Evolutionary conservation across 2,888 invertebrate species (phyloP).

Genomic region (Phrixothrix hirtus): DNA sequence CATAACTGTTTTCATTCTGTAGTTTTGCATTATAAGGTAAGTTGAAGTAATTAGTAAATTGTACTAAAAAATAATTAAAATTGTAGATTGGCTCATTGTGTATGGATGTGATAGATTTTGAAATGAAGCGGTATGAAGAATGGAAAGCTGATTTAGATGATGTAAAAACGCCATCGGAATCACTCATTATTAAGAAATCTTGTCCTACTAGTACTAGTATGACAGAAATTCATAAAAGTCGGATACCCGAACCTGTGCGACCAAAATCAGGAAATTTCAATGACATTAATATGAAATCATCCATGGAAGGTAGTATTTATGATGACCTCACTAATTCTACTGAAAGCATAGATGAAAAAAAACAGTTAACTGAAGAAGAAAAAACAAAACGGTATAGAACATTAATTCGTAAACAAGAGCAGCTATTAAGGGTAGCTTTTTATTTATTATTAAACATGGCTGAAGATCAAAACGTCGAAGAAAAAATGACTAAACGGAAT

Average conservation of each 20-base stretch:
- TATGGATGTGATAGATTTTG: conserved; percentile 95
- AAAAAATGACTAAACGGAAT: conserved; percentile 95
- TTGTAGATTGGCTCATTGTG: conserved; percentile 89
- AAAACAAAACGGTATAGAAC: conserved; percentile 76
- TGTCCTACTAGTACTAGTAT: conserved; percentile 56
- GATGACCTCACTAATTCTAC: conserved; percentile 58
- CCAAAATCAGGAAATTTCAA: conserved; percentile 74
- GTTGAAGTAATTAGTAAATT: no score
- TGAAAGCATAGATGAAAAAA: conserved; percentile 53
- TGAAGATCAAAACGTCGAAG: conserved; percentile 92
- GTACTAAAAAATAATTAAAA: no score
- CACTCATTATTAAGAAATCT: conserved; percentile 52
- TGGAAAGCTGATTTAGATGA: conserved; percentile 80
- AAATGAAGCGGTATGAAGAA: conserved; percentile 89
- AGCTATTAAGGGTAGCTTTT: conserved; percentile 86
- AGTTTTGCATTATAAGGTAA: conserved; percentile 91
- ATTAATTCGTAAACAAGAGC: conserved; percentile 92
- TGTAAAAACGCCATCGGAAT: conserved; percentile 55
- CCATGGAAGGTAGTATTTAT: conserved; percentile 70
- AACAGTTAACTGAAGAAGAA: conserved; percentile 50
- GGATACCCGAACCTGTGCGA: conserved; percentile 74
- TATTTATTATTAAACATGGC: conserved; percentile 94
- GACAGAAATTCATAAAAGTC: conserved; percentile 68
- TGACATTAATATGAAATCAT: conserved; percentile 62
- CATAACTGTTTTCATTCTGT: conserved; percentile 94